A percentile compares a stretch with the other conserved stretches of the same genome.
phyloP scores from a whole-genome alignment of 2,797 vertebrate species.

The Brotula barbata region DNA sequence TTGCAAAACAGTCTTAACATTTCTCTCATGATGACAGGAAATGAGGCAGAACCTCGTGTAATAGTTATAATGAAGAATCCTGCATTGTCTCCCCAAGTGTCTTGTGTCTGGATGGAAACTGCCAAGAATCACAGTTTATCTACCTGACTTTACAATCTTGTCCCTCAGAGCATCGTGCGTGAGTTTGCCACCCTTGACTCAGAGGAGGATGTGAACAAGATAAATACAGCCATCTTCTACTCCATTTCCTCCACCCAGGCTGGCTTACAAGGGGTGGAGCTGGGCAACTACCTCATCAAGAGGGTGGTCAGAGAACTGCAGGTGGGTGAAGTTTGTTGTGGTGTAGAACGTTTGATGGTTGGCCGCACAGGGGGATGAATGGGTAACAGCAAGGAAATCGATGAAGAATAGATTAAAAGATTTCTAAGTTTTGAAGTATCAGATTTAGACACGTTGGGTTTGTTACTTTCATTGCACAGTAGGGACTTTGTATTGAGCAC shows the following conservation, averaged over 20 bases:
- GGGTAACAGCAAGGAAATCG: no score
- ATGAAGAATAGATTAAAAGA: no score
- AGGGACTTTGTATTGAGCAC: no score
- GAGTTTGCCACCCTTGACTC: constrained; percentile 80
- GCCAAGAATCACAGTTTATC: neutral
- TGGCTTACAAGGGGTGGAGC: constrained; percentile 94
- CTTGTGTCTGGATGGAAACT: constrained; percentile 2
- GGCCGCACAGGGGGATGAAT: no score
- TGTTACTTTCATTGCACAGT: no score
- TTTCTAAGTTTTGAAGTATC: no score
- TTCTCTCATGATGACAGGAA: constrained; percentile 11
- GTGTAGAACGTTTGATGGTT: no score
- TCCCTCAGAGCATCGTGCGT: constrained; percentile 86
- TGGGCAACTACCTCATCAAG: constrained; percentile 95
- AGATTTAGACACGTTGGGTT: no score
- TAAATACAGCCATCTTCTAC: constrained; percentile 91
- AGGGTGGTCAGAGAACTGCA: constrained; percentile 91
- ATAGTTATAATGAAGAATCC: neutral
- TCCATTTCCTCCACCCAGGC: constrained; percentile 94
- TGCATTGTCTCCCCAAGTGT: neutral
- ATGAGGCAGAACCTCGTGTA: neutral
- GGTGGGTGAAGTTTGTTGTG: constrained; percentile 72
- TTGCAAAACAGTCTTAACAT: constrained; percentile 15
- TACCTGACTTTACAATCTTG: neutral
- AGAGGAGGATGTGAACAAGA: constrained; percentile 84